Percentiles rank a stretch among this genome's conserved stretches.
Evolutionary conservation across 1,140 invertebrate species (phyloP).

Genomic region (Hormaphis cornu): DNA sequence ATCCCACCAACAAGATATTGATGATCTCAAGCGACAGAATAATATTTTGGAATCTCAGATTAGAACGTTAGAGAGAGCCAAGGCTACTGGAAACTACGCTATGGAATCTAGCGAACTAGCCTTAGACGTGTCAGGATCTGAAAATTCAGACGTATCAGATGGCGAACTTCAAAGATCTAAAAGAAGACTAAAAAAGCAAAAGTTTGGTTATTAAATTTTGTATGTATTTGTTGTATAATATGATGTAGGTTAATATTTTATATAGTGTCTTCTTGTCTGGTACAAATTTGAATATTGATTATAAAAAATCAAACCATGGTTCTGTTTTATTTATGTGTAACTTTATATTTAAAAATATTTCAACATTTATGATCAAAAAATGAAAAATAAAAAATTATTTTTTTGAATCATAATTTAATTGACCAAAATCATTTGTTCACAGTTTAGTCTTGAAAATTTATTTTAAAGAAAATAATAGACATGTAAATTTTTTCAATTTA

Average conservation of each 20-base stretch:
- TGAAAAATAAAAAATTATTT: no score
- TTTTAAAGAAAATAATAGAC: no score
- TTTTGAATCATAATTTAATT: no score
- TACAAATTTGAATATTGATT: not conserved
- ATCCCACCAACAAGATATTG: slow-evolving; percentile 87
- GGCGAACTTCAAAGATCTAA: slow-evolving; percentile 45
- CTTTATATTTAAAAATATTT: not conserved
- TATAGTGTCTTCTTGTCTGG: not conserved
- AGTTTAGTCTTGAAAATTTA: no score
- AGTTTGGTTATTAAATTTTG: slow-evolving; percentile 25
- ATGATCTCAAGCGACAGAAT: slow-evolving; percentile 88
- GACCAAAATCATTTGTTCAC: no score
- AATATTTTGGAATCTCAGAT: slow-evolving; percentile 81
- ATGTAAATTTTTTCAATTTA: no score
- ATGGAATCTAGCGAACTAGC: slow-evolving; percentile 46
- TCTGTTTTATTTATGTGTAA: not conserved
- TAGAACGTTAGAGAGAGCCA: slow-evolving; percentile 63
- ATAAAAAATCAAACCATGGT: not conserved
- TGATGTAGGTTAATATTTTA: not conserved
- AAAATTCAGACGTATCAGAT: slow-evolving; percentile 48
- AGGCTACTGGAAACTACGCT: slow-evolving; percentile 55
- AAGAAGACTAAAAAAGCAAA: slow-evolving; percentile 34
- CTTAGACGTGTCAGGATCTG: slow-evolving; percentile 43
- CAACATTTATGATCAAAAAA: no score
- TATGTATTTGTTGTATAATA: not conserved